Percentiles rank a stretch among this genome's conserved stretches.
phyloP scores from a whole-genome alignment of 2,888 invertebrate genomes.

The Pherbina coryleti region DNA sequence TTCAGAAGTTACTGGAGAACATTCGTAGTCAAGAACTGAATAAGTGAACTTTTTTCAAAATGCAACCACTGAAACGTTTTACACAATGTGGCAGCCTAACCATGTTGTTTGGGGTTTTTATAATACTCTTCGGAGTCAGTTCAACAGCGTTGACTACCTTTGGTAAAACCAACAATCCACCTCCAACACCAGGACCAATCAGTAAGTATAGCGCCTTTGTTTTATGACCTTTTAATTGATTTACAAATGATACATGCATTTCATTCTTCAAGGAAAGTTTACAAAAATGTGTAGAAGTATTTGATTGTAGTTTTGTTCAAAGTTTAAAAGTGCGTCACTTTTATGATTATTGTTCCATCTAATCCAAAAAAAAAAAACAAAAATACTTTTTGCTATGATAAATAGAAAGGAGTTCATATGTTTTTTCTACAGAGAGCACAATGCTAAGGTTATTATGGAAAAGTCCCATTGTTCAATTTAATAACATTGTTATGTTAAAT shows the following conservation, averaged over 20 bases:
- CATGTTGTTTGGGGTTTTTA: constrained; percentile 69
- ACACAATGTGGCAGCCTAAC: constrained; percentile 70
- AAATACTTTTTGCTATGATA: too few relatives aligned
- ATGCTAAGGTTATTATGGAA: too few relatives aligned
- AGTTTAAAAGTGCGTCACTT: too few relatives aligned
- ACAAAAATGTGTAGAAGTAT: background rate
- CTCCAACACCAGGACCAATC: constrained; percentile 73
- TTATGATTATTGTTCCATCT: too few relatives aligned
- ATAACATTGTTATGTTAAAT: too few relatives aligned
- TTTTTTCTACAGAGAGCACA: too few relatives aligned
- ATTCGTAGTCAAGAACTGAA: background rate
- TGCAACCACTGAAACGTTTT: constrained; percentile 69
- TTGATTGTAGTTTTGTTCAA: background rate
- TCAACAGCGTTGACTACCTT: constrained; percentile 79
- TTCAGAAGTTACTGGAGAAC: background rate
- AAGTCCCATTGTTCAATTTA: too few relatives aligned
- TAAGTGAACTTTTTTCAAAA: constrained; percentile 48
- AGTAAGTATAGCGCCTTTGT: constrained; percentile 69
- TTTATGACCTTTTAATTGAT: background rate
- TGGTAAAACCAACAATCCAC: constrained; percentile 76
- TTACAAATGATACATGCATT: too few relatives aligned
- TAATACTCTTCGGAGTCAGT: constrained; percentile 69
- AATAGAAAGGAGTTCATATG: too few relatives aligned
- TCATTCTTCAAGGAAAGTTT: too few relatives aligned
- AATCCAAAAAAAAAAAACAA: too few relatives aligned